Base-by-base conservation (phyloP, 1,140 invertebrate genomes). In the Scaptomyza montana region DNA sequence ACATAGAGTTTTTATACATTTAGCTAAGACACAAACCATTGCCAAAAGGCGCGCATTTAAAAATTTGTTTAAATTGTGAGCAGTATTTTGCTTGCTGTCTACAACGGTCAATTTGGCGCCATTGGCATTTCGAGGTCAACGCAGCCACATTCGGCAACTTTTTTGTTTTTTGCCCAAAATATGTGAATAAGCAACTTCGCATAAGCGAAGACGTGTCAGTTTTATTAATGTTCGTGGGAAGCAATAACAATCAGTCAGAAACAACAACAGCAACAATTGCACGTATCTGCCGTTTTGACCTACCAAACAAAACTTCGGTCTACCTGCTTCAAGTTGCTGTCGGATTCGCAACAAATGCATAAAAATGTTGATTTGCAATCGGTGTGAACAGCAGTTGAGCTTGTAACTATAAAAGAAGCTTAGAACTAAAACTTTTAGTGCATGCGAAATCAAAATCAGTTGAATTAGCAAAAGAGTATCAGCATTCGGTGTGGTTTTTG, bases 221-320 rank as follows among this genome's bases (percentile, higher is more conserved):
- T 82, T 80, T 82, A 82, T 82, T 82, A 82, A 82, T 82, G 80
- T 60, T 79, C 80, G 80, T 82, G 80, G 80, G 80, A 82, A 82
- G 80, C 74, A 72, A 71, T 63, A 71, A 71, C 39, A 70, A 70
- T 41, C 41, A 46, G 16, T 28, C 46, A 13, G 63, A 43, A 39
- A 54, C 64, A 68, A 28, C 47, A 68, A 51, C 66, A 71, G 51
- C 49, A 72, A 66, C 39, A 36, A n/a, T 54, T 47, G 49, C 66
- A 74, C 72, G 66, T 74, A 54, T 53, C 57, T 55, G 72, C 10
- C 33, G 66, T 59, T 70, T 74, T 74, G 72, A 74, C 66, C 72
- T 74, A 74, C 59, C 72, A 53, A 63, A 41, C 53, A 43, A 43
- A 43, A n/a, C 39, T 43, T n/a, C n/a, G 28, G 60, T 49, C 67